Evolutionary conservation across 2,797 vertebrate genomes (phyloP).

Genomic region (Furcifer pardalis): DNA sequence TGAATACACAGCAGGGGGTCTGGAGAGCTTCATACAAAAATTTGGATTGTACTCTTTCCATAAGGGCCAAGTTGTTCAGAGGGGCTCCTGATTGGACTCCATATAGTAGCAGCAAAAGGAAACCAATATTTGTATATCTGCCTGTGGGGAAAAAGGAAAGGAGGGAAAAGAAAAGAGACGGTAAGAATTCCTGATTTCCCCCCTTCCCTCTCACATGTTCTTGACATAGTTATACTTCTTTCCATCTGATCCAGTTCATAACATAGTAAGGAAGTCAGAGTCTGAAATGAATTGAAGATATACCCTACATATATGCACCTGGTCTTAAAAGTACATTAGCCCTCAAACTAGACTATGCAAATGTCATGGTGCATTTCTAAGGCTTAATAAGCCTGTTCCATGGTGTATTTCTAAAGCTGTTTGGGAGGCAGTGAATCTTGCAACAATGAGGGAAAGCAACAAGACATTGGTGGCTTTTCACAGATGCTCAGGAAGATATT

Average conservation of each 20-base stretch:
- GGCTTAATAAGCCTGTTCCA: too few species aligned
- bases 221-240: not conserved
- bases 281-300: not conserved
- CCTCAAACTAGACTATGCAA: too few species aligned
- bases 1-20: too few species aligned
- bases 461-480: not conserved
- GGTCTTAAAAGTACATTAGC: not conserved
- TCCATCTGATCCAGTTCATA: not conserved
- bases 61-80: too few species aligned
- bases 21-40: too few species aligned
- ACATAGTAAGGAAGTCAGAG: not conserved
- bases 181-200: not conserved
- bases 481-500: not conserved
- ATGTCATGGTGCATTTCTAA: too few species aligned
- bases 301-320: not conserved
- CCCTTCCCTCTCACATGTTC: not conserved
- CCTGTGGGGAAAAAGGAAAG: not conserved
- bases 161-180: not conserved
- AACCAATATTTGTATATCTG: not conserved
- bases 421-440: constrained; percentile 2
- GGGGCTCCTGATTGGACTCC: too few species aligned
- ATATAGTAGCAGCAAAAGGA: too few species aligned
- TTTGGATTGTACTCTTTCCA: too few species aligned
- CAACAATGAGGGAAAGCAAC: not conserved
- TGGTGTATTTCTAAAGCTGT: not conserved